Evolutionary conservation across 2,888 invertebrate species (phyloP), one percentile per base, ranked within the genome.

Genomic region (Hypercompe scribonia): DNA sequence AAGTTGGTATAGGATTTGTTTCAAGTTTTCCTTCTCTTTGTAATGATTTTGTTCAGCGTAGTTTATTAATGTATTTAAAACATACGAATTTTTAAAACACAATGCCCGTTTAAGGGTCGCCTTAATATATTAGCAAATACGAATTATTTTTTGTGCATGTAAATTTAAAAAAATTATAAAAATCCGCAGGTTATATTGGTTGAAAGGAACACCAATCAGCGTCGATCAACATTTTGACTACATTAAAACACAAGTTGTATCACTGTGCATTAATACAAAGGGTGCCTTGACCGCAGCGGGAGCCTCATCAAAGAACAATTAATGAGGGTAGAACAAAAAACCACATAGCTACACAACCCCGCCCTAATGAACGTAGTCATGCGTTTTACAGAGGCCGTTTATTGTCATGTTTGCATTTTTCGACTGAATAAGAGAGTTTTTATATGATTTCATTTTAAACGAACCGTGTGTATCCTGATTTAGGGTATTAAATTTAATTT

Each of bases 251-350:
- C 63, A 70, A 75, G 75, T 72, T 72, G 58, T 81, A 82, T 81
- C 80, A 81, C 73, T 77, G 75, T 73, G 81, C 73, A 84, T 85
- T 85, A 86, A 84, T 77, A 80, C 86, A 84, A 83, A 82, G 81
- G 81, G 82, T 74, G 72, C 75, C 82, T 80, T 82, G 77, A 81
- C 84, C 81, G 67, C 78, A 71, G 61, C 71, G 81, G 70, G 77
- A 78, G 80, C 78, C 83, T 90, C 89, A 89, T 90, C 90, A 90
- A 89, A 87, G 87, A 86, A 88, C 88, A 89, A 90, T 90, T 89
- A 90, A 89, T 89, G 87, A 86, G 85, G 87, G 85, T 84, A 77
- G 74, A 81, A 87, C 84, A 85, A 89, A 88, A 90, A 87, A 84
- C 87, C 85, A 76, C 87, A 54, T 68, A 70, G 70, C 34, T 42